Evolutionary conservation across 2,888 invertebrate genomes (phyloP).

Genomic region (Aporophyla nigra): DNA sequence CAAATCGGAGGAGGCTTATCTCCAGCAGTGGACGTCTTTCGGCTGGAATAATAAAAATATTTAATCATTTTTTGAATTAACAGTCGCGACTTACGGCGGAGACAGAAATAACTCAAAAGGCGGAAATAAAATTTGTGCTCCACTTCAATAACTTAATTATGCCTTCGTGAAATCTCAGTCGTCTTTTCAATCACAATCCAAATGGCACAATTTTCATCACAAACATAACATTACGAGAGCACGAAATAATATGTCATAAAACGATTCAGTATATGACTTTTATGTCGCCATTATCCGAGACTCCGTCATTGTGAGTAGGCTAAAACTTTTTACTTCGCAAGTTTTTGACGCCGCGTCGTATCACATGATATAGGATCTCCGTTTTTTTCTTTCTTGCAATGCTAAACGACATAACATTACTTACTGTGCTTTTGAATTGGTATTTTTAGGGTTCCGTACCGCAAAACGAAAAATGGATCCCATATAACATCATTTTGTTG

Average conservation of each 20-base stretch:
- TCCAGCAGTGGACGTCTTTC: too few relatives aligned
- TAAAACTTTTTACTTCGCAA: slow-evolving; percentile 56
- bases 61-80: too few relatives aligned
- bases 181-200: slow-evolving; percentile 3
- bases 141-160: neutral
- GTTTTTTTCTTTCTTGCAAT: slow-evolving; percentile 39
- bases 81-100: neutral
- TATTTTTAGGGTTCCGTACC: neutral
- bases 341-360: slow-evolving; percentile 47
- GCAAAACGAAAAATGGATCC: too few relatives aligned
- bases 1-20: too few relatives aligned
- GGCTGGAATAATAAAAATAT: too few relatives aligned
- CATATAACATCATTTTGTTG: too few relatives aligned
- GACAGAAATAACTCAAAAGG: too few relatives aligned
- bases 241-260: slow-evolving; percentile 56
- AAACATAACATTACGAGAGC: slow-evolving; percentile 22
- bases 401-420: slow-evolving; percentile 4
- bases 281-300: slow-evolving; percentile 48
- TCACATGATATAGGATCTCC: slow-evolving; percentile 36
- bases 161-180: neutral
- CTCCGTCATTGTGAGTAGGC: slow-evolving; percentile 43
- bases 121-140: neutral
- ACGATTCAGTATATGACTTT: slow-evolving; percentile 45
- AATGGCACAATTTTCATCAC: slow-evolving; percentile 20
- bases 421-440: slow-evolving; percentile 13